Evolutionary conservation across 37 sponge, comb jelly and placozoan genomes (phyloP).

Genomic region (Crambe crambe): DNA sequence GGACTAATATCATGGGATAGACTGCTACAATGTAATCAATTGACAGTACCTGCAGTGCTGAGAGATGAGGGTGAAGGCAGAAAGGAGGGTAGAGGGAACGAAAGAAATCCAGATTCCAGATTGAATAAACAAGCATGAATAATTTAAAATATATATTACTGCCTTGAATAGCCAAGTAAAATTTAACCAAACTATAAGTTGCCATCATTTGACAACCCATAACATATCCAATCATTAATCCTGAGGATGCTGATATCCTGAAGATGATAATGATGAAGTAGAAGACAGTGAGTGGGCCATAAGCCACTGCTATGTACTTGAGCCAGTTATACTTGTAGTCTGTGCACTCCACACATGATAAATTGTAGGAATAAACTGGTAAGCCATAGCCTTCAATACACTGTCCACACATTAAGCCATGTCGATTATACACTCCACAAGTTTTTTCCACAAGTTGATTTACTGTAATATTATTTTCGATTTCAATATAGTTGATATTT

Average conservation of each 20-base stretch:
- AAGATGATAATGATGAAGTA: constrained; percentile 36
- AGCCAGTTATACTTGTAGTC: too few relatives aligned
- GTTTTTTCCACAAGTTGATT: neutral
- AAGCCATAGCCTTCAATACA: constrained; percentile 35
- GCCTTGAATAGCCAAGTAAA: neutral
- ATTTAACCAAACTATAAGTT: neutral
- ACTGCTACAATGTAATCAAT: constrained; percentile 14
- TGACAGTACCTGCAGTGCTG: neutral
- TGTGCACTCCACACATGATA: too few relatives aligned
- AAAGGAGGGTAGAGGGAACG: neutral
- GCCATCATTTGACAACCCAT: neutral
- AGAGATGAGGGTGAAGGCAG: constrained; percentile 9
- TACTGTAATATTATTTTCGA: neutral
- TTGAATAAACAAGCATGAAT: neutral
- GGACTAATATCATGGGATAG: constrained; percentile 10
- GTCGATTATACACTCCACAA: neutral
- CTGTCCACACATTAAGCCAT: constrained; percentile 29
- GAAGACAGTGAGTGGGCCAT: constrained; percentile 51
- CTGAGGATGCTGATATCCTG: too few relatives aligned
- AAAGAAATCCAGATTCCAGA: constrained; percentile 50
- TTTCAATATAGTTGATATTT: neutral
- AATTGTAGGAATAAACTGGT: too few relatives aligned
- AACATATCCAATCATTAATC: neutral
- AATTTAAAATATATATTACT: neutral
- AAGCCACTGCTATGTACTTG: too few relatives aligned